phyloP scores from a whole-genome alignment of 2,888 invertebrate species.

The Pocota personata region DNA sequence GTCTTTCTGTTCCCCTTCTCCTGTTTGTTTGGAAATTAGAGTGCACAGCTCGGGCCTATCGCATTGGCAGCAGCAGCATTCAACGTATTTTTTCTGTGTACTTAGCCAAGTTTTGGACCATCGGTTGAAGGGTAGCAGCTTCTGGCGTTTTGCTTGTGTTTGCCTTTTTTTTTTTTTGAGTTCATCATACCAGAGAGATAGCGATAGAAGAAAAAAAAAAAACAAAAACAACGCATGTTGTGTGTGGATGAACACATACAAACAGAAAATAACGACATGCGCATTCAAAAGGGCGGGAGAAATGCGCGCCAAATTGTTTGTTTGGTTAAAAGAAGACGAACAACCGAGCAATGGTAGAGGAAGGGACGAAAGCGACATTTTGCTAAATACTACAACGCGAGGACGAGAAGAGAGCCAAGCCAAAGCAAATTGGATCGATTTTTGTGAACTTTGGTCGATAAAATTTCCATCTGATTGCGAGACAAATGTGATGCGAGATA shows the following conservation, averaged over 20 bases:
- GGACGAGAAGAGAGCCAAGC: conserved; percentile 27
- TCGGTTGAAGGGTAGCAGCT: not conserved
- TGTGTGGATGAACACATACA: conserved; percentile 6
- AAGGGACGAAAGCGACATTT: conserved; percentile 31
- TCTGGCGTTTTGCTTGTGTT: conserved; percentile 34
- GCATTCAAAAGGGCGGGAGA: conserved; percentile 75
- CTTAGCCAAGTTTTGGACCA: conserved; percentile 9
- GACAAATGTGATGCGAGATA: conserved; percentile 27
- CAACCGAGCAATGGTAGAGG: not conserved
- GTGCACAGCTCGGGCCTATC: conserved; percentile 37
- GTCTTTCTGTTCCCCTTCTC: not conserved
- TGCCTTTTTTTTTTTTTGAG: conserved; percentile 7
- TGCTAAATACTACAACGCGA: not conserved
- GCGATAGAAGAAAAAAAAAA: conserved; percentile 14
- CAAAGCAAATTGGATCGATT: conserved; percentile 65
- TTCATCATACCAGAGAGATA: conserved; percentile 2
- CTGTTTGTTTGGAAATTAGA: conserved; percentile 52
- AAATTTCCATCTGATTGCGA: conserved; percentile 50
- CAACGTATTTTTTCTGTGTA: not conserved
- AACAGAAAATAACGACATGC: conserved; percentile 39
- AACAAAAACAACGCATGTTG: conserved; percentile 23
- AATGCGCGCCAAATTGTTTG: conserved; percentile 75
- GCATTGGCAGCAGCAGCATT: conserved; percentile 5
- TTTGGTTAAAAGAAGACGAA: conserved; percentile 52
- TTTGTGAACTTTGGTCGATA: conserved; percentile 62